Evolutionary conservation across 2,888 invertebrate species (phyloP).

Genomic region (Oligia fasciuncula): DNA sequence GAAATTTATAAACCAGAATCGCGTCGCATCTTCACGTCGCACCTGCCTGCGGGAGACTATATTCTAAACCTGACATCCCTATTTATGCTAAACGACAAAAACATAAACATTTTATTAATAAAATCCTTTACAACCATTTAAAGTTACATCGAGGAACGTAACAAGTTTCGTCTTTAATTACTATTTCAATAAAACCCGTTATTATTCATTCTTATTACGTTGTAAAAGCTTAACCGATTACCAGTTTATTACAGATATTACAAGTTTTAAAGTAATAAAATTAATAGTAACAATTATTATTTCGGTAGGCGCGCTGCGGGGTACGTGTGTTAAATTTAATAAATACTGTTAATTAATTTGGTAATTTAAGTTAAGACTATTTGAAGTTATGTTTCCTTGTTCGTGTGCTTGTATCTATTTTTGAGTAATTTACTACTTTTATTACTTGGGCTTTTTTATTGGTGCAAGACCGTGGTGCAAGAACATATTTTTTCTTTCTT

Average conservation of each 20-base stretch:
- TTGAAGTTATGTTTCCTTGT: conserved; percentile 44
- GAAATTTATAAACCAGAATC: background rate
- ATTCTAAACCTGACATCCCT: background rate
- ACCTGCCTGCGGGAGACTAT: background rate
- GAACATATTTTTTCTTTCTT: background rate
- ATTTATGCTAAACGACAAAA: background rate
- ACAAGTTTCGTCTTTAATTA: conserved; percentile 37
- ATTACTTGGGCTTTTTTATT: background rate
- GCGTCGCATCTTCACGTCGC: background rate
- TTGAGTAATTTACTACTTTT: conserved; percentile 24
- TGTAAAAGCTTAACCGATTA: conserved; percentile 47
- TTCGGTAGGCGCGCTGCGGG: conserved; percentile 54
- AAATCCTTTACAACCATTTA: conserved; percentile 27
- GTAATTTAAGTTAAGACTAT: conserved; percentile 18
- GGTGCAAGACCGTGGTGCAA: background rate
- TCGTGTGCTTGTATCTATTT: conserved; percentile 25
- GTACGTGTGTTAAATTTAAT: conserved; percentile 40
- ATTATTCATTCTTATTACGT: conserved; percentile 41
- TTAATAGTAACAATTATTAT: conserved; percentile 61
- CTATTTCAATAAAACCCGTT: conserved; percentile 31
- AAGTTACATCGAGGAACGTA: conserved; percentile 8
- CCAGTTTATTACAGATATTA: conserved; percentile 50
- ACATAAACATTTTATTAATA: conserved; percentile 5
- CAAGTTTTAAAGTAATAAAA: conserved; percentile 57
- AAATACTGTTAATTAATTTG: conserved; percentile 59